These are phyloP conservation scores for Onthophagus sagittarius DNA, from an alignment of 2,888 invertebrate species.

Conservation along the genomic window DNA sequence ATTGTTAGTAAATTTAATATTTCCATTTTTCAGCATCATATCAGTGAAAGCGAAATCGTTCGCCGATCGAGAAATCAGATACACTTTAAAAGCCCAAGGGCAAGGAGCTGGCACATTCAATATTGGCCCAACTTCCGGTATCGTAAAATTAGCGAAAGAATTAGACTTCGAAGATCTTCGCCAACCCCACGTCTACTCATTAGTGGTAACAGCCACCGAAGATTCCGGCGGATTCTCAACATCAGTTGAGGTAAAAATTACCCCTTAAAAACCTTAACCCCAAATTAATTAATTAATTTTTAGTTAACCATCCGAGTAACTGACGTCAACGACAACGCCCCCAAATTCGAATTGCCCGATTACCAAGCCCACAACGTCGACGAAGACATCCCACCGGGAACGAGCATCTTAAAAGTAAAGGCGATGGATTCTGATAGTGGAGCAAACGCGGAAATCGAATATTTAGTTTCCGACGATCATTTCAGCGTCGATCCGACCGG, in stretches of 20 bases:
- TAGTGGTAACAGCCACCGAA: slow-evolving; percentile 92
- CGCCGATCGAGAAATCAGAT: slow-evolving; percentile 94
- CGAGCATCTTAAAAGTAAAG: slow-evolving; percentile 89
- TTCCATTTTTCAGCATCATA: slow-evolving; percentile 73
- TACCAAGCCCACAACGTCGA: slow-evolving; percentile 96
- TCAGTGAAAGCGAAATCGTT: slow-evolving; percentile 97
- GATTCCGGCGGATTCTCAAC: slow-evolving; percentile 97
- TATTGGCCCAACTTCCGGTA: slow-evolving; percentile 90
- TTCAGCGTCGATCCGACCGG: slow-evolving; percentile 93
- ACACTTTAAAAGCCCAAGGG: slow-evolving; percentile 89
- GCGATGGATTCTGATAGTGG: slow-evolving; percentile 95
- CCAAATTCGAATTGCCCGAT: slow-evolving; percentile 92
- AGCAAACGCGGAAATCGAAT: slow-evolving; percentile 91
- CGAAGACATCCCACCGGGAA: slow-evolving; percentile 89
- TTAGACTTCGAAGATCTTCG: slow-evolving; percentile 95
- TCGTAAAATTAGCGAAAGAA: slow-evolving; percentile 92
- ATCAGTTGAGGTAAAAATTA: slow-evolving; percentile 73
- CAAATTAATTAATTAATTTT: slow-evolving; percentile 37
- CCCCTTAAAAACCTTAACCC: background rate
- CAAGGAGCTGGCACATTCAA: slow-evolving; percentile 94
- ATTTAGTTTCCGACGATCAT: slow-evolving; percentile 87
- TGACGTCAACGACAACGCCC: slow-evolving; percentile 97
- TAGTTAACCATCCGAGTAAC: slow-evolving; percentile 90
- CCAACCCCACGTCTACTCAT: slow-evolving; percentile 89
- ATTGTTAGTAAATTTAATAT: background rate